These are phyloP conservation scores for Delia radicum DNA, from an alignment of 1,140 invertebrate species.

Conservation along the genomic window DNA sequence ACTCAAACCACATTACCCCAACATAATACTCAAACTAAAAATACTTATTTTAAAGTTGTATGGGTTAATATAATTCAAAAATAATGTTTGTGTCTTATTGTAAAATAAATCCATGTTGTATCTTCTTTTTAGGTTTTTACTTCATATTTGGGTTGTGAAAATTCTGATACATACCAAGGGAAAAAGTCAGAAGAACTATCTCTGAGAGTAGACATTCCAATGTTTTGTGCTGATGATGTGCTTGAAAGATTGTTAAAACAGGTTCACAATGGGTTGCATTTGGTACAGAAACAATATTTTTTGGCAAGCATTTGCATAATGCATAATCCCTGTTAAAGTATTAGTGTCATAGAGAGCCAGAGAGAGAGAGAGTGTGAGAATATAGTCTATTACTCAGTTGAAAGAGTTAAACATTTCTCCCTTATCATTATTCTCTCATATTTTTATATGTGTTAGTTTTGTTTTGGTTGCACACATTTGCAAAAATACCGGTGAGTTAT, in stretches of 20 bases:
- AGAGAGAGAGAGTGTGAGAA: background rate
- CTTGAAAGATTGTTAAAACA: background rate
- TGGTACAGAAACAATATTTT: background rate
- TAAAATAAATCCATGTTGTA: background rate
- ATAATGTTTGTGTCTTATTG: no score
- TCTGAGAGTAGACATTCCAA: background rate
- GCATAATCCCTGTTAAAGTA: slow-evolving; percentile 22
- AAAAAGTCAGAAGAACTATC: no score
- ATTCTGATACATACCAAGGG: background rate
- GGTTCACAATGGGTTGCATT: background rate
- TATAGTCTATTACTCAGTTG: no score
- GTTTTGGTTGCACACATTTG: slow-evolving; percentile 48
- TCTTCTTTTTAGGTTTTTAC: background rate
- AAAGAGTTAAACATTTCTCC: no score
- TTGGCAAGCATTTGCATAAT: background rate
- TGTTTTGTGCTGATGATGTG: background rate
- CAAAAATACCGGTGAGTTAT: slow-evolving; percentile 10
- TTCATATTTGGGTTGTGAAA: background rate
- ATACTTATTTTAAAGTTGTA: no score
- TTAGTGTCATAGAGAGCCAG: background rate
- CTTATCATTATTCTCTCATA: background rate
- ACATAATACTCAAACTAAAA: no score
- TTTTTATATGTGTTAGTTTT: slow-evolving; percentile 39
- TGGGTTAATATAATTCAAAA: background rate
- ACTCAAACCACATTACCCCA: background rate